Base-by-base conservation (phyloP, 2,797 vertebrate genomes). In the Syngnathus acus region DNA sequence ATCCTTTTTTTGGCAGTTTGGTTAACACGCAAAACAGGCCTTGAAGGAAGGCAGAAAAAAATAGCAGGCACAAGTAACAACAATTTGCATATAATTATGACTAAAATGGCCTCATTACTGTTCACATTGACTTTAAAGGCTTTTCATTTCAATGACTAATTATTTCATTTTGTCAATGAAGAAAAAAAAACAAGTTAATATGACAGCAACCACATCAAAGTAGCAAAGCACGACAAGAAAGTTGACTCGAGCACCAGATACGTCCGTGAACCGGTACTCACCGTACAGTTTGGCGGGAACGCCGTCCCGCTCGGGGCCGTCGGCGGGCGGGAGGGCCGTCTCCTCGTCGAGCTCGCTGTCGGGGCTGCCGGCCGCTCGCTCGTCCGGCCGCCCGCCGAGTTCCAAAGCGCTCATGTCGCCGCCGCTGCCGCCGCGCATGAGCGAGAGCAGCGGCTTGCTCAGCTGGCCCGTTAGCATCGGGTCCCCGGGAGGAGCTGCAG, bases 391-490 rank as follows among this genome's bases (percentile, higher is more conserved):
- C 1, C 55, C 55, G 26, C 6, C 26, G 93, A 95, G 94, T 94
- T 96, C 95, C 84, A 94, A 92, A 84, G 90, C 93, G 92, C 95
- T 97, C 95, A 98, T 98, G 91, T 95, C 94, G 94, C 94, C 10
- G 45, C 45, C 43, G 43, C 43, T 11, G 43, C 43, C 45, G 45
- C 45, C 93, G 92, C 88, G 94, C 92, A 94, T 62, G 60, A 62
- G 93, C 90, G 95, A 94, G 93, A 96, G 94, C 94, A 92, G 93
- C 91, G 95, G 94, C 92, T 99, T 96, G 92, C 96, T 94, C 93
- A 95, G 93, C 94, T 95, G 95, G 95, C 95, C 97, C 90, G 95
- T 95, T 93, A 98, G 97, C 97, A 98, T 96, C 90, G 94, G 95
- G 92, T 98, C 94, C 53, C 95, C 94, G 92, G 88, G 91, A 91